A percentile compares a stretch with the other conserved stretches of the same genome.
phyloP scores from a whole-genome alignment of 2,113 vertebrate species.

The Catagonus wagneri region DNA sequence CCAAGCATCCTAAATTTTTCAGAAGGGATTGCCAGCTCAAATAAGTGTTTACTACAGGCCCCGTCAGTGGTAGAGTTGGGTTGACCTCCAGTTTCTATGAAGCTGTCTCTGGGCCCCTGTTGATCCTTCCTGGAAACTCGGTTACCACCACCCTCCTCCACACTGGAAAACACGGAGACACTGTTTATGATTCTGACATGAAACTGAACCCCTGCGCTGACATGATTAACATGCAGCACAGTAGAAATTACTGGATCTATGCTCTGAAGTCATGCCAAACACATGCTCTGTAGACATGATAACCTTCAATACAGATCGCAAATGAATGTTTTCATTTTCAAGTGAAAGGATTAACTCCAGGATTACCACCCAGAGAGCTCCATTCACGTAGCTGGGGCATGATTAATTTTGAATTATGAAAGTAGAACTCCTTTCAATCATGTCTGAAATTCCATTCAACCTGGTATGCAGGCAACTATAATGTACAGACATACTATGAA shows the following conservation, averaged over 20 bases:
- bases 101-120: neutral
- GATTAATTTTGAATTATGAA: conserved; percentile 66
- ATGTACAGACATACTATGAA: conserved; percentile 42
- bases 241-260: conserved; percentile 9
- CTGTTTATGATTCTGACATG: neutral
- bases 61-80: too few relatives aligned
- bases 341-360: conserved; percentile 54
- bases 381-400: neutral
- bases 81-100: neutral
- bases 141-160: neutral
- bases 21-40: neutral
- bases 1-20: neutral
- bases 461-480: conserved; percentile 32
- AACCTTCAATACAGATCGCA: conserved; percentile 64
- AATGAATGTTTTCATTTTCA: conserved; percentile 64
- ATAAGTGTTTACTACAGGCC: neutral
- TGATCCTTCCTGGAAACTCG: neutral
- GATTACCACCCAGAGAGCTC: conserved; percentile 58
- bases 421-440: conserved; percentile 59
- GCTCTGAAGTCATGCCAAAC: neutral
- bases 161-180: neutral
- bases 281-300: conserved; percentile 40
- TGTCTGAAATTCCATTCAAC: conserved; percentile 57
- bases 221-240: conserved; percentile 21
- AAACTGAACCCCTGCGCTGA: neutral